phyloP scores from a whole-genome alignment of 1,140 invertebrate genomes.

The Belonocnema kinseyi region DNA sequence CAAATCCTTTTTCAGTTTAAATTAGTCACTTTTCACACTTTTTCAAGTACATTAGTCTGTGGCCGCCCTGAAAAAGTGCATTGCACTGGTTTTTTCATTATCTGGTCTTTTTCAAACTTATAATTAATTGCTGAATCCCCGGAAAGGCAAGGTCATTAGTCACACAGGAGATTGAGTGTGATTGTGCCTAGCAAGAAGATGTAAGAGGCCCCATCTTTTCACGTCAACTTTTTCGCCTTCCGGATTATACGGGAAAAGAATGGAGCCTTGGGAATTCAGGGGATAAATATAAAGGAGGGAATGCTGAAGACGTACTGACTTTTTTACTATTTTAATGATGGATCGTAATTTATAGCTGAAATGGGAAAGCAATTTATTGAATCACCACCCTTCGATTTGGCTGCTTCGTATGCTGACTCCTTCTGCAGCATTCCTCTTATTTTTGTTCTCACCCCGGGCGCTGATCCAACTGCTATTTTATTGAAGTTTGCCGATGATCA shows the following conservation, averaged over 20 bases:
- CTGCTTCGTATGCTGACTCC: conserved; percentile 89
- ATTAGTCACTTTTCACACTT: no score
- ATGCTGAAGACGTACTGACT: background rate
- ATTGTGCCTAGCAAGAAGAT: background rate
- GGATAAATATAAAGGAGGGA: background rate
- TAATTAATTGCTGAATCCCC: background rate
- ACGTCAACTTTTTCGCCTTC: conserved; percentile 3
- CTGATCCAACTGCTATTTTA: conserved; percentile 91
- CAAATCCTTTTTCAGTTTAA: no score
- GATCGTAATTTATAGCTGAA: conserved; percentile 51
- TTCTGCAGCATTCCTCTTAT: conserved; percentile 89
- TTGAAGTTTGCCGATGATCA: conserved; percentile 93
- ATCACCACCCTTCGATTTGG: conserved; percentile 92
- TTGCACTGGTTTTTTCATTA: conserved; percentile 33
- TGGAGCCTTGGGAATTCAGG: background rate
- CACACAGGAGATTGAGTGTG: background rate
- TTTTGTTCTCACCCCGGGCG: conserved; percentile 93
- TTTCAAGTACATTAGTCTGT: no score
- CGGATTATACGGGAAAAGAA: background rate
- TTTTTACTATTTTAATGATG: conserved; percentile 23
- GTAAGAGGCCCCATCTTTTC: background rate
- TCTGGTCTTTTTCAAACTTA: background rate
- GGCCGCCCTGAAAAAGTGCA: background rate
- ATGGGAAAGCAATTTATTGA: conserved; percentile 82
- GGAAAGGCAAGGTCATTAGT: background rate